Evolutionary conservation across 2,888 invertebrate species (phyloP).

Genomic region (Tribolium freemani): DNA sequence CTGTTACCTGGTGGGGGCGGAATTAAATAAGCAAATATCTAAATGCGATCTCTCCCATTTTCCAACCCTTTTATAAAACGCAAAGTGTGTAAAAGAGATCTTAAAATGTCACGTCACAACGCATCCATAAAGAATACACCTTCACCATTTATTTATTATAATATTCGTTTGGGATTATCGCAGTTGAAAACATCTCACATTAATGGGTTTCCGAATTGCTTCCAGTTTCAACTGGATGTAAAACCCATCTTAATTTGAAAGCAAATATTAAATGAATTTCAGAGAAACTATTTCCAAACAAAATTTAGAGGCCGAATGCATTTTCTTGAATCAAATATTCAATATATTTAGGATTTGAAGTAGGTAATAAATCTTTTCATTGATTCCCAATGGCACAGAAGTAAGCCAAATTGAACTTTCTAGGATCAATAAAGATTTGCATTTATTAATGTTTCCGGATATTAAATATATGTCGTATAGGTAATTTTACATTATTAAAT

Average conservation of each 20-base stretch:
- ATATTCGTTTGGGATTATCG: too few relatives aligned
- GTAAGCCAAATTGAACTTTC: neutral
- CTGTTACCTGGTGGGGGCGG: neutral
- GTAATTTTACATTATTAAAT: too few relatives aligned
- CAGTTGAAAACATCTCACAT: too few relatives aligned
- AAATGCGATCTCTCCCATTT: neutral
- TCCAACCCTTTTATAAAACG: neutral
- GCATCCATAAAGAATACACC: neutral
- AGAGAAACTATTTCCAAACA: too few relatives aligned
- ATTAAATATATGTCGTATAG: neutral
- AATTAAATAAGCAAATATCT: neutral
- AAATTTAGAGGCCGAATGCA: too few relatives aligned
- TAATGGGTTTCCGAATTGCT: too few relatives aligned
- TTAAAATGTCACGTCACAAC: neutral
- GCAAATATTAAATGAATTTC: too few relatives aligned
- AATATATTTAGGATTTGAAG: neutral
- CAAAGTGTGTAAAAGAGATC: neutral
- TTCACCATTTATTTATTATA: neutral
- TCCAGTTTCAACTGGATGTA: too few relatives aligned
- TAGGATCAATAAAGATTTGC: neutral
- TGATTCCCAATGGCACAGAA: neutral
- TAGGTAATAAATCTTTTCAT: neutral
- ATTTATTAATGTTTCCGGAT: neutral
- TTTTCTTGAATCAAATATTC: neutral
- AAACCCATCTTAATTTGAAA: too few relatives aligned